Percentiles rank a stretch among this genome's conserved stretches.
phyloP scores from a whole-genome alignment of 2,888 invertebrate species.

The Cylindroiulus punctatus region DNA sequence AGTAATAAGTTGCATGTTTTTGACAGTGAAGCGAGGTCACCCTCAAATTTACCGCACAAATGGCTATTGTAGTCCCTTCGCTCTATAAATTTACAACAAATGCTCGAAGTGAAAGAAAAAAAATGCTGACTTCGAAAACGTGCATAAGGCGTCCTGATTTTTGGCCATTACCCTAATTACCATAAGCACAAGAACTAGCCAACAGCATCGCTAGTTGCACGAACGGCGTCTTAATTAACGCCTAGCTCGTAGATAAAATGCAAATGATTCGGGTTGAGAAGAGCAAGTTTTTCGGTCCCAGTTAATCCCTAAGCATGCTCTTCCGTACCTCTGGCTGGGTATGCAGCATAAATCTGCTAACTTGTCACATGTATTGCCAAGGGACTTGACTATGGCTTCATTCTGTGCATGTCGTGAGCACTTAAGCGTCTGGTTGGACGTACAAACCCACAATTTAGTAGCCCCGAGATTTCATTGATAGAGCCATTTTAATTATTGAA shows the following conservation, averaged over 20 bases:
- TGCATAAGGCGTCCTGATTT: neutral
- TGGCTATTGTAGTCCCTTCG: neutral
- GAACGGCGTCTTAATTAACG: neutral
- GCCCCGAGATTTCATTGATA: neutral
- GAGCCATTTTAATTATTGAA: slow-evolving; percentile 16
- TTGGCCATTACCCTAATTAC: neutral
- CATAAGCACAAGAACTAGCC: neutral
- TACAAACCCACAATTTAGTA: neutral
- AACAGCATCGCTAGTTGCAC: neutral
- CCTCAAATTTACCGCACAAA: neutral
- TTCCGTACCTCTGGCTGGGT: neutral
- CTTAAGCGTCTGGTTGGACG: neutral
- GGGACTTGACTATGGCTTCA: neutral
- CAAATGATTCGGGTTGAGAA: neutral
- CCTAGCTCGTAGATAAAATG: neutral
- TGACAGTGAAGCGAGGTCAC: neutral
- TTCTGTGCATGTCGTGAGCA: neutral
- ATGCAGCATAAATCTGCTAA: neutral
- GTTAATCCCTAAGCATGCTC: neutral
- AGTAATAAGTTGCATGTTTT: neutral
- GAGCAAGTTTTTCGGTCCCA: neutral
- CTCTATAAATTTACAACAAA: neutral
- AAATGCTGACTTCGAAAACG: neutral
- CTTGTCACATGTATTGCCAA: neutral
- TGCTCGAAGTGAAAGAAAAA: neutral